Conservation (phyloP, 2,113 vertebrate genomes). For the Rhinichthys klamathensis region DNA sequence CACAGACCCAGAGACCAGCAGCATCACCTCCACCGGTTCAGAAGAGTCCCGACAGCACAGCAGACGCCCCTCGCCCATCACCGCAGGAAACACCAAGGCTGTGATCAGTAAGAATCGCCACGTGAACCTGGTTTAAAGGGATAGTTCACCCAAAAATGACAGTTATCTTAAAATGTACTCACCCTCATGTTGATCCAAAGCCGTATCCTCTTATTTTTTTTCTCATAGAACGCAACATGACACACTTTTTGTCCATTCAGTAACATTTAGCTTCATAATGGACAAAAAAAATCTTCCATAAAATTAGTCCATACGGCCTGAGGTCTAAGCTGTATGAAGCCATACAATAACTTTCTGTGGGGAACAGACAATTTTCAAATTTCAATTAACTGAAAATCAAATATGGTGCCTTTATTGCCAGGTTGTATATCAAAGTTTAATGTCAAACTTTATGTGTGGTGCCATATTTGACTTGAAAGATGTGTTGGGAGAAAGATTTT, state of each 20-base stretch:
- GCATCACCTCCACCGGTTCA: slow-evolving; percentile 82
- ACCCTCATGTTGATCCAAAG: background rate
- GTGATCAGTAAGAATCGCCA: slow-evolving; percentile 80
- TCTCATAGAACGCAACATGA: background rate
- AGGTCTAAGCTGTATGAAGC: background rate
- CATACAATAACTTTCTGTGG: background rate
- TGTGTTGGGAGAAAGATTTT: background rate
- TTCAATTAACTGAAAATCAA: background rate
- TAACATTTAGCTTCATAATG: background rate
- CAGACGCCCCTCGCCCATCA: slow-evolving; percentile 80
- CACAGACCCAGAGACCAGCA: slow-evolving; percentile 87
- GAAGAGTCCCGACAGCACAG: slow-evolving; percentile 88
- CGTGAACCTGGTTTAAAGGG: background rate
- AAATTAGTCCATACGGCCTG: background rate
- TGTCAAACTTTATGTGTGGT: background rate
- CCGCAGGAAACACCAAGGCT: slow-evolving; percentile 83
- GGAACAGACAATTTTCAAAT: background rate
- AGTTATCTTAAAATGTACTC: background rate
- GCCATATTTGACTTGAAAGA: background rate
- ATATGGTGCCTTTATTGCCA: background rate
- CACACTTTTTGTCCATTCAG: background rate
- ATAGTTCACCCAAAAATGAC: slow-evolving; percentile 4
- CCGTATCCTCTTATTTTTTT: background rate
- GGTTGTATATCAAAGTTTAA: background rate
- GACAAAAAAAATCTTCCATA: background rate